Percentiles rank a stretch among this genome's conserved stretches.
Evolutionary conservation across 2,113 vertebrate species (phyloP).

Genomic region (Triplophysa rosa): DNA sequence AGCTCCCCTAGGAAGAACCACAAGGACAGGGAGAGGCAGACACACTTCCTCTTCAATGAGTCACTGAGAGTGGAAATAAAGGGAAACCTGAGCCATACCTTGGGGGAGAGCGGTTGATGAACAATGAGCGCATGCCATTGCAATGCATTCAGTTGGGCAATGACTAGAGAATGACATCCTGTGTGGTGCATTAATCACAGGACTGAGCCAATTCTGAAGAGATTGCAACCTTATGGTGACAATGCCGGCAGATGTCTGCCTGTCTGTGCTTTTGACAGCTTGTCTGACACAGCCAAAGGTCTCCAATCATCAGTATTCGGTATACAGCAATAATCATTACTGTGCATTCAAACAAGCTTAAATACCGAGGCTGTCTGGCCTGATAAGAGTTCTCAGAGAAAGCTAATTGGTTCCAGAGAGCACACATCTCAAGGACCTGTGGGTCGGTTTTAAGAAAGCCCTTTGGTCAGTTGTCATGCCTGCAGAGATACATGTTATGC

Average conservation of each 20-base stretch:
- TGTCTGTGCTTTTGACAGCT: slow-evolving; percentile 23
- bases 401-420: slow-evolving; percentile 29
- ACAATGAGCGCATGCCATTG: slow-evolving; percentile 28
- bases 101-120: slow-evolving; percentile 1
- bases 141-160: slow-evolving; percentile 48
- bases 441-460: background rate
- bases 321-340: slow-evolving; percentile 13
- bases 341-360: slow-evolving; percentile 29
- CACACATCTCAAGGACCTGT: background rate
- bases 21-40: slow-evolving; percentile 6
- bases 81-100: slow-evolving; percentile 40
- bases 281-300: slow-evolving; percentile 14
- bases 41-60: slow-evolving; percentile 46
- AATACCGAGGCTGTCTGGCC: background rate
- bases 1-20: slow-evolving; percentile 32
- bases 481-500: background rate
- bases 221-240: background rate
- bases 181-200: slow-evolving; percentile 45
- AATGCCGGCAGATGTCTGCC: background rate
- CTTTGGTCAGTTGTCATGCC: background rate
- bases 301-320: background rate
- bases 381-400: background rate
- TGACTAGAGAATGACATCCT: slow-evolving; percentile 46
- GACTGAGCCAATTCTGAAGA: background rate
- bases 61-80: slow-evolving; percentile 38